Evolutionary conservation across 2,888 invertebrate species (phyloP).

Genomic region (Nephrocerus scutellatus): DNA sequence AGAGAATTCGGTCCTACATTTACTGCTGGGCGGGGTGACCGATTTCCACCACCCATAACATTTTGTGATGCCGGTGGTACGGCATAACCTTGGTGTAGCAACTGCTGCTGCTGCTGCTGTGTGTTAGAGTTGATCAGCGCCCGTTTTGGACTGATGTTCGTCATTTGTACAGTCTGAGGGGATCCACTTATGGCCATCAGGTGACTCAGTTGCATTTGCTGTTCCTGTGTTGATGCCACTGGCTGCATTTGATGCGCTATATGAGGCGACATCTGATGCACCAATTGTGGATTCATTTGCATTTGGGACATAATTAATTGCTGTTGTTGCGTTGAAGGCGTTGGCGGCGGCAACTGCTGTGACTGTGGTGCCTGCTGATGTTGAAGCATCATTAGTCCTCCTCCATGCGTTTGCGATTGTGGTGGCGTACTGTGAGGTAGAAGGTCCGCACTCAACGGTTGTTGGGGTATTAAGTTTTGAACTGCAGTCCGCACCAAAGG

Average conservation of each 20-base stretch:
- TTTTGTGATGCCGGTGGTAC: slow-evolving; percentile 34
- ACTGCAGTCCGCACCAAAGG: slow-evolving; percentile 31
- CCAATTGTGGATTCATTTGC: slow-evolving; percentile 34
- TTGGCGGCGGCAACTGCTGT: too few relatives aligned
- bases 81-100: slow-evolving; percentile 24
- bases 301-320: slow-evolving; percentile 29
- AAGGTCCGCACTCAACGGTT: slow-evolving; percentile 38
- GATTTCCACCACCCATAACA: slow-evolving; percentile 32
- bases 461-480: slow-evolving; percentile 27
- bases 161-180: slow-evolving; percentile 29
- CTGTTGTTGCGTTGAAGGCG: slow-evolving; percentile 27
- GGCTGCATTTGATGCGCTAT: slow-evolving; percentile 22
- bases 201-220: slow-evolving; percentile 24
- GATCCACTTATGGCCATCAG: slow-evolving; percentile 31
- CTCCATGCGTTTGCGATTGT: too few relatives aligned
- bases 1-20: slow-evolving; percentile 21
- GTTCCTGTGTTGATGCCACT: slow-evolving; percentile 24
- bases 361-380: slow-evolving; percentile 21
- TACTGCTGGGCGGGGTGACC: slow-evolving; percentile 28
- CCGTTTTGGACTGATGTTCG: slow-evolving; percentile 38
- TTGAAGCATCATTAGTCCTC: slow-evolving; percentile 17
- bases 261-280: slow-evolving; percentile 23
- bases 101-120: slow-evolving; percentile 7
- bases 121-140: too few relatives aligned
- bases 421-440: too few relatives aligned